Evolutionary conservation across 2,113 vertebrate species (phyloP), one percentile per base, ranked within the genome.

Genomic region (Brachypteracias leptosomus): DNA sequence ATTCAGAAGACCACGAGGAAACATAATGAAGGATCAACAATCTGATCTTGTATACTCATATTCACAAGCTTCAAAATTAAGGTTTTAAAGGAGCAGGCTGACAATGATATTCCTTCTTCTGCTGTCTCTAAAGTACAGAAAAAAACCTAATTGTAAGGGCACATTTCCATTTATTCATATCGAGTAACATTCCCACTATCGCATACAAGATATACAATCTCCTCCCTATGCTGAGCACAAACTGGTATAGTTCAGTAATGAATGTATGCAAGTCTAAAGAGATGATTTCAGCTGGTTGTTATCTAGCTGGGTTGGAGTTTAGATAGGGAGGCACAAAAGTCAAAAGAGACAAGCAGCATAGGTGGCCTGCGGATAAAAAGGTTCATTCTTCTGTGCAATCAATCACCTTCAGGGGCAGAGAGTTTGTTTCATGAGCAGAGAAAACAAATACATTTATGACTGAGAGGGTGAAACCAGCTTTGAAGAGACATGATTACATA

Each of bases 361-460:
- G 88, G 86, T 94, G 95, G 85, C 84, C 94, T 82, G 52, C 67
- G 86, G 80, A 95, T 94, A 95, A 96, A 92, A 46, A 92, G 24
- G 47, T 87, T 92, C 73, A 90, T 94, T 96, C 83, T 92, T 90
- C 62, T 68, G 16, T 25, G 80, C 61, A 67, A 93, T 94, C 88
- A 84, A 88, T 96, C 96, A 94, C 61, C n/a, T 63, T 57, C 36
- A 16, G 33, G 47, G 36, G 22, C 62, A 59, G 59, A 61, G 65
- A 85, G 47, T 74, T 91, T 85, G 67, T 54, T 18, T 28, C 57
- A 58, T 52, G 59, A 88, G 65, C 38, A 91, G 59, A 82, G 87
- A 91, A 97, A 95, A 94, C 76, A 95, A 93, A 96, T 74, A 92
- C 36, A 12, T 68, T 4, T 62, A 59, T 68, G 80, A 79, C 63